Conservation (phyloP, 1,140 invertebrate genomes). For the Micrasema minimum region DNA sequence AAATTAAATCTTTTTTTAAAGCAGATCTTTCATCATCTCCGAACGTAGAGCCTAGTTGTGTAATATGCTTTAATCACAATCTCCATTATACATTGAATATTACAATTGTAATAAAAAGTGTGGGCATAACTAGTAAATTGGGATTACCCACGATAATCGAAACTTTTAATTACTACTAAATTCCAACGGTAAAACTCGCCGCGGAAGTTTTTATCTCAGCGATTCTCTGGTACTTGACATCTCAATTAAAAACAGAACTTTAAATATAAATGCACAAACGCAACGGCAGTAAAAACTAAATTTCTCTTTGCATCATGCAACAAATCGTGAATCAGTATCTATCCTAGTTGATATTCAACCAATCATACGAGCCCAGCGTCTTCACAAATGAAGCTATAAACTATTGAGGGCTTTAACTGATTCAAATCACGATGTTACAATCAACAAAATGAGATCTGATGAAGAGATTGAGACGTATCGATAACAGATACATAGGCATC, state of each 20-base stretch:
- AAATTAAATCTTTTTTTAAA: no score
- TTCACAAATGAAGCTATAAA: slow-evolving; percentile 49
- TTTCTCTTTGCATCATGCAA: slow-evolving; percentile 4
- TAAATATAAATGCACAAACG: slow-evolving; percentile 14
- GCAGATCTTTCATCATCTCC: no score
- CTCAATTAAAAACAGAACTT: slow-evolving; percentile 13
- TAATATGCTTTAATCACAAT: no score
- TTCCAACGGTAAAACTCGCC: not conserved
- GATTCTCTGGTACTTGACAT: not conserved
- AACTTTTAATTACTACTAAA: not conserved
- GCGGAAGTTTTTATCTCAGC: not conserved
- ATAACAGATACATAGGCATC: no score
- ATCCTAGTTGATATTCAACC: slow-evolving; percentile 24
- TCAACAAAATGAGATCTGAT: slow-evolving; percentile 45
- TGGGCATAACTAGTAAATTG: no score
- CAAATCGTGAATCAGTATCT: slow-evolving; percentile 18
- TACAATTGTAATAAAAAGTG: no score
- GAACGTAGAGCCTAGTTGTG: no score
- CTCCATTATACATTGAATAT: no score
- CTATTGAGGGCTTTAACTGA: slow-evolving; percentile 33
- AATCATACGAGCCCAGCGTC: slow-evolving; percentile 36
- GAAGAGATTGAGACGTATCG: not conserved
- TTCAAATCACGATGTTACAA: slow-evolving; percentile 45
- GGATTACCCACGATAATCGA: no score
- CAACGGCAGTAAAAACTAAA: not conserved